Evolutionary conservation across 2,113 vertebrate genomes (phyloP), one percentile per base, ranked within the genome.

Genomic region (Donacobius atricapilla): DNA sequence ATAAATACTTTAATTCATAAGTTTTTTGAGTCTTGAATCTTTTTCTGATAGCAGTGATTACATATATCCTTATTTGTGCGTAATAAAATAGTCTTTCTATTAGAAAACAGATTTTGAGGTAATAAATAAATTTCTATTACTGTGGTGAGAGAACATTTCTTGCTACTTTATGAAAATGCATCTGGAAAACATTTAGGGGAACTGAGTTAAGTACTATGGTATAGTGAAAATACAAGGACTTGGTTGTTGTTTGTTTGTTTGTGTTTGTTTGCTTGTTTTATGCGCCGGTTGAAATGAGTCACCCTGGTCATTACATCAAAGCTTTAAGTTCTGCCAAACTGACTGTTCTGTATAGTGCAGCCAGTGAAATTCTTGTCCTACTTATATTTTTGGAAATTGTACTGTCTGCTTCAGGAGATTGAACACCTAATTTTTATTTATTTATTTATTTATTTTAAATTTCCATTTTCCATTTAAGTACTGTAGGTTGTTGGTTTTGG

Each of bases 401-500:
- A 19, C 4, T 51, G 22, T 63, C 58, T 51, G 17, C 5, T 82
- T 65, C 37, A 94, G 45, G 21, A 64, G 5, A 42, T 3, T 11
- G 8, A 48, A 58, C 3, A n/a, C 15, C 33, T 44, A 40, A 40
- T n/a, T 61, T 47, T 63, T 44, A 22, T 57, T n/a, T 2, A 16
- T 10, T 15, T 44, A 66, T 42, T 72, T 12, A 51, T 47, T 23
- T 47, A 44, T 39, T 71, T 48, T 58, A n/a, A n/a, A n/a, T 47
- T 53, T 83, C 4, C 13, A 17, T 63, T 11, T 63, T 90, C 10
- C 7, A 25, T 71, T 85, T 79, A 61, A 57, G 6, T 7, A 57
- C 2, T 0, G 0, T 21, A 7, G 4, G 8, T 2, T 3, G 40
- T 40, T 40, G 40, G 40, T 40, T 40, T 40, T 40, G 40, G 40